Base-by-base conservation (phyloP, 2,113 vertebrate species). In the Boulengeromyrus knoepffleri region DNA sequence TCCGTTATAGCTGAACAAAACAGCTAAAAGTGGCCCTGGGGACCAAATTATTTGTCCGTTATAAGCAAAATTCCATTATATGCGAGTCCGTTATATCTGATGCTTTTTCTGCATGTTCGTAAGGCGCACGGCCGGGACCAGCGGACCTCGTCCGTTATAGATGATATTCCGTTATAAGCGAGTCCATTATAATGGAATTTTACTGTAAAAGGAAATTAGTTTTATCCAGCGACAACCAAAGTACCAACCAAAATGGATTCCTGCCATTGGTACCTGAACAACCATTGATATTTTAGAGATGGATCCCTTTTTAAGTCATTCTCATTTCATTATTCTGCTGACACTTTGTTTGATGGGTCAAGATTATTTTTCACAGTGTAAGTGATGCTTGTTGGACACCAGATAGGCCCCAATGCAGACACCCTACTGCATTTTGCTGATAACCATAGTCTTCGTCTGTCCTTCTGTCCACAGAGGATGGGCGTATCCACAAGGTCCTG, bases 401-500 rank as follows among this genome's bases (percentile, higher is more conserved):
- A 17, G 31, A 39, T 17, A 74, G 13, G 66, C 12, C 13, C 31
- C 8, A 36, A 1, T 15, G 66, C 31, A 5, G n/a, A 39, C 31
- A 80, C 15, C 36, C 17, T 80, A 42, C 47, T 21, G 45, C 84
- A 49, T 12, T 13, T 49, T 50, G 45, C 45, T 49, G 83, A 85
- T 45, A 49, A n/a, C 36, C 36, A 24, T 24, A 21, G 49, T 36
- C 15, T 53, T 19, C 10, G 1, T 46, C 36, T 58, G 36, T 56
- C 49, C 24, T 5, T 52, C 36, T 87, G 50, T 9, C 0, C 12
- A 86, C 84, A 96, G 96, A 90, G 17, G 92, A 90, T 42, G 96
- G 95, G 80, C 15, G 39, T 0, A 74, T 96, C 85, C 95, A 96
- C 46, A 96, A 96, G 53, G 90, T 94, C 17, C 3, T 93, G 45